Evolutionary conservation across 2,888 invertebrate genomes (phyloP).

Genomic region (Pyrrhia umbra): DNA sequence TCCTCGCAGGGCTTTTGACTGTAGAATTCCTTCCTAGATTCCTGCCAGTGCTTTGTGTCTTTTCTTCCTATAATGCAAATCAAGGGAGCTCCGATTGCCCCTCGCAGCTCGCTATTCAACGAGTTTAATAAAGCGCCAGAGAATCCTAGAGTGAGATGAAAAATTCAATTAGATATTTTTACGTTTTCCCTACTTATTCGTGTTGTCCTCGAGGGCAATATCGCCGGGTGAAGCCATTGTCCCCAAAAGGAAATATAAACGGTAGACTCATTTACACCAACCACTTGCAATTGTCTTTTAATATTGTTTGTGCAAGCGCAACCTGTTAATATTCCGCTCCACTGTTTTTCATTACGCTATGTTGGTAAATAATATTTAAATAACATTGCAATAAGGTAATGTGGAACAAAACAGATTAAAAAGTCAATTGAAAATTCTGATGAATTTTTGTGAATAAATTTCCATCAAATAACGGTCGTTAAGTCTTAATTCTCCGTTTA

Average conservation of each 20-base stretch:
- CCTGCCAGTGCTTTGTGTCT: constrained; percentile 73
- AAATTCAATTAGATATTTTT: constrained; percentile 84
- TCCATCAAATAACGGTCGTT: constrained; percentile 3
- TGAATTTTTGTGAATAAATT: not conserved
- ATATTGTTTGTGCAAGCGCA: constrained; percentile 72
- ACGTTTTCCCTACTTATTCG: constrained; percentile 70
- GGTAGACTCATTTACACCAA: constrained; percentile 73
- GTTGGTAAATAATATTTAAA: constrained; percentile 24
- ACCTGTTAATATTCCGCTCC: constrained; percentile 60
- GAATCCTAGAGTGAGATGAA: constrained; percentile 77
- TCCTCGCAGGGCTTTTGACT: constrained; percentile 67
- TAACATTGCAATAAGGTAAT: constrained; percentile 31
- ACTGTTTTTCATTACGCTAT: constrained; percentile 47
- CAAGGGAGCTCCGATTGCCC: constrained; percentile 77
- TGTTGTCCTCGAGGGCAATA: constrained; percentile 73
- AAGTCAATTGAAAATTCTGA: not conserved
- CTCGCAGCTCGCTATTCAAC: constrained; percentile 73
- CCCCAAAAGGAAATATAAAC: constrained; percentile 71
- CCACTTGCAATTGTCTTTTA: constrained; percentile 74
- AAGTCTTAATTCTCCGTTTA: constrained; percentile 23
- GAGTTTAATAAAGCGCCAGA: constrained; percentile 79
- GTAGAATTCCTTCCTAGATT: constrained; percentile 70
- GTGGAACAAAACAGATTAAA: not conserved
- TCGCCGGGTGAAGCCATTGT: constrained; percentile 69
- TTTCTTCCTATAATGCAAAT: constrained; percentile 79